Base-by-base conservation (phyloP, 2,797 vertebrate genomes). In the Eospalax fontanierii region DNA sequence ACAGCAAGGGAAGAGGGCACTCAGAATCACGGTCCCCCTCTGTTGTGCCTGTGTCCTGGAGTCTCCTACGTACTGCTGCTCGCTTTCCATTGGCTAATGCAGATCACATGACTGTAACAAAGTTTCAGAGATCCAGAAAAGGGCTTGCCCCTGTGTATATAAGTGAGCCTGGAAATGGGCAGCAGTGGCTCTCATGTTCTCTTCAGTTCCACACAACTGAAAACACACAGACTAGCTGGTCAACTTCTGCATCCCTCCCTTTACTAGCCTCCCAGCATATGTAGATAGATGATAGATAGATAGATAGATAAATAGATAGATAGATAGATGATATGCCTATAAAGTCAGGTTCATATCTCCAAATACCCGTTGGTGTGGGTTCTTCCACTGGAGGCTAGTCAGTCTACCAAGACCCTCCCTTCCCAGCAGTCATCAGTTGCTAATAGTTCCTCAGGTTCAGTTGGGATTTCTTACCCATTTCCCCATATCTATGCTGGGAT, bases 71-170 rank as follows among this genome's bases (percentile, higher is more conserved):
- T 33, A 22, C 6, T 43, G 40, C 66, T 59, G 9, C 35, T 61
- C 7, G 71, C 26, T 10, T 63, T 80, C 74, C 43, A 33, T 43
- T 40, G 68, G 70, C 18, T 33, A 35, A 6, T n/a, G 18, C 12
- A 65, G n/a, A 50, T 22, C 50, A 12, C 9, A 2, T 14, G 35
- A 43, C 30, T 61, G 65, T 22, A 61, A 54, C 28, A 28, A 15
- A 46, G 46, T 38, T 89, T 66, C 5, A 16, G 91, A 86, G 46
- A 75, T 4, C 6, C 9, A 2, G 28, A 73, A 63, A 0, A 5
- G 6, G 2, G 18, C 61, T 26, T 43, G 50, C 66, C 7, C 0
- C 0, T 15, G 24, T 79, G 54, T 22, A 38, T 46, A 22, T 6
- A 38, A 59, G 46, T 33, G 18, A 26, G 54, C n/a, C 30, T 14